Evolutionary conservation across 2,113 vertebrate species (phyloP), one percentile per base, ranked within the genome.

Genomic region (Crotalus helleri): DNA sequence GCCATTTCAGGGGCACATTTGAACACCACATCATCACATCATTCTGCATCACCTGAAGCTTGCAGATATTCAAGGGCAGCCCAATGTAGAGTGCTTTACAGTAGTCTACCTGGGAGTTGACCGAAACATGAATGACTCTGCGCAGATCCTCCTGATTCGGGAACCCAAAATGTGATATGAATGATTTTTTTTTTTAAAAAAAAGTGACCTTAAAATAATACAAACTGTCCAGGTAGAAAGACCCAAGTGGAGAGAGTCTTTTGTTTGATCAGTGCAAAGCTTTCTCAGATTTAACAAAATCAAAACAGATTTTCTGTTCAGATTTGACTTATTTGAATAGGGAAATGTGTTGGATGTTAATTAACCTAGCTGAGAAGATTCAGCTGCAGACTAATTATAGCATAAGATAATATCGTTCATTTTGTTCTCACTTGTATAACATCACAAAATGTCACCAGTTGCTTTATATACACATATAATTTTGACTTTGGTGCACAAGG

Each of bases 331-430:
- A 51, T 61, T 91, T 91, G 81, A 91, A 91, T 51, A 87, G 81
- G 29, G 55, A 91, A 91, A 91, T 91, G 81, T 91, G 91, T 91
- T 59, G 81, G 81, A 51, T 91, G 91, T 87, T 91, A 91, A 91
- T 91, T 87, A 91, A 91, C 81, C 90, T 59, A 87, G 91, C 81
- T 59, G 91, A 59, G 55, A 87, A 91, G 44, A 49, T 91, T 91
- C 91, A 91, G 26, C 91, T 87, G 24, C 86, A 85, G 15, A 49
- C 81, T 91, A 91, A 91, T 87, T 91, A 91, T 91, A 91, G 81
- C 58, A 29, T 87, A 21, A 91, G 91, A 87, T 10, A 91, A 91
- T 87, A 91, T 59, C 91, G 26, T n/a, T 51, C 44, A 51, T 91
- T 86, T 86, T 91, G 81, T 87, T 91, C 91, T 91, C 55, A 51